Evolutionary conservation across 2,113 vertebrate genomes (phyloP).

Genomic region (Scortum barcoo): DNA sequence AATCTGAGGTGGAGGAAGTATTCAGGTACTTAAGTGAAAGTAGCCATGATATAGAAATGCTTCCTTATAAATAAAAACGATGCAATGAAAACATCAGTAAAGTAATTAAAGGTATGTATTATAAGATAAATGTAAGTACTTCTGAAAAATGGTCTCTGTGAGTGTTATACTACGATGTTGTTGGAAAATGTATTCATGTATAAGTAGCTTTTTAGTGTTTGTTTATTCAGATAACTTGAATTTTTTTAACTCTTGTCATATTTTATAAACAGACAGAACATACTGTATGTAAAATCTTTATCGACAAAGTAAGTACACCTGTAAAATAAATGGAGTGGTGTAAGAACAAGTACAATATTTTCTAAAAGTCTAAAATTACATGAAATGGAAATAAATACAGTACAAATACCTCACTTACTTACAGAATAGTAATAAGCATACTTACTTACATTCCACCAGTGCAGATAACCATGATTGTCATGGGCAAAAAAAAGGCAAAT

Average conservation of each 20-base stretch:
- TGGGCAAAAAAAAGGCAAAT: background rate
- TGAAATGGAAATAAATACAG: background rate
- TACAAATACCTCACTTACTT: background rate
- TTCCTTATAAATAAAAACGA: background rate
- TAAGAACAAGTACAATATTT: no score
- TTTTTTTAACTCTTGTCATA: no score
- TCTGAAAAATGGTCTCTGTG: background rate
- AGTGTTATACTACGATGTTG: background rate
- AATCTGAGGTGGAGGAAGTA: background rate
- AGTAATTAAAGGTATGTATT: background rate
- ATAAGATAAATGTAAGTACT: background rate
- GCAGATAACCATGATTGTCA: background rate
- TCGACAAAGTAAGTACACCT: no score
- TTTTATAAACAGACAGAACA: no score
- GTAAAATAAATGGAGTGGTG: no score
- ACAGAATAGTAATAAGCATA: background rate
- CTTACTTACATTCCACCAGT: background rate
- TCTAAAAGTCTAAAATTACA: no score
- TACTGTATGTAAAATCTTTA: no score
- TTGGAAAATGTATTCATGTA: background rate
- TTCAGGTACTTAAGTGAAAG: background rate
- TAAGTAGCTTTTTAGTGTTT: background rate
- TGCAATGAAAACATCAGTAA: background rate
- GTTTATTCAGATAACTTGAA: background rate
- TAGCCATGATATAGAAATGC: background rate